A percentile compares a stretch with the other conserved stretches of the same genome.
phyloP scores from a whole-genome alignment of 2,113 vertebrate species.

The Hippocampus guttulatus region DNA sequence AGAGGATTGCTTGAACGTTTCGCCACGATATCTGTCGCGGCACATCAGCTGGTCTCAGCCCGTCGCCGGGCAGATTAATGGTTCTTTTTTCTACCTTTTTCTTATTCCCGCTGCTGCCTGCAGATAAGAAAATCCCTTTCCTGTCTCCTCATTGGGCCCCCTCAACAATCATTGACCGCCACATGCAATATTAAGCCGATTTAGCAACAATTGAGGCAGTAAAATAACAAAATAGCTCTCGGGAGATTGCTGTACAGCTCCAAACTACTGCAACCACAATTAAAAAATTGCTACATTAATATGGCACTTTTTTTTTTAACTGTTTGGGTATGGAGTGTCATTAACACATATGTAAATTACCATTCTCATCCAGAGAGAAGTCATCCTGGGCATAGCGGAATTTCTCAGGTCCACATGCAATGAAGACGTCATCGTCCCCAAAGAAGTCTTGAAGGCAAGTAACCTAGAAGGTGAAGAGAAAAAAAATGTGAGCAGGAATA shows the following conservation, averaged over 20 bases:
- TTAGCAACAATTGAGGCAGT: background rate
- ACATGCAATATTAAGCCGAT: background rate
- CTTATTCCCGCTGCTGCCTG: slow-evolving; percentile 34
- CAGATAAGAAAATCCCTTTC: slow-evolving; percentile 50
- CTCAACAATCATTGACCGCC: slow-evolving; percentile 1
- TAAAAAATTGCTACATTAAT: background rate
- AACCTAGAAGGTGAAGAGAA: slow-evolving; percentile 70
- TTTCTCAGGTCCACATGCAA: slow-evolving; percentile 96
- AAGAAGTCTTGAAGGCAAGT: slow-evolving; percentile 99
- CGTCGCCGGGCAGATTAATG: slow-evolving; percentile 64
- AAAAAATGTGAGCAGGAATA: background rate
- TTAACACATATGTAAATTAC: slow-evolving; percentile 61
- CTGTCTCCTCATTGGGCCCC: slow-evolving; percentile 14
- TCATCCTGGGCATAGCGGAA: slow-evolving; percentile 98
- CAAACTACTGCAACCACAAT: background rate
- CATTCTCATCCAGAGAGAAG: slow-evolving; percentile 95
- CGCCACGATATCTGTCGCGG: slow-evolving; percentile 42
- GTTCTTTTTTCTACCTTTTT: slow-evolving; percentile 29
- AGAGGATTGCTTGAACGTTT: slow-evolving; percentile 37
- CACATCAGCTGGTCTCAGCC: slow-evolving; percentile 64
- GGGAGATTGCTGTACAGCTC: background rate
- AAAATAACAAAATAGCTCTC: background rate
- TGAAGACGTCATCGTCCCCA: slow-evolving; percentile 95
- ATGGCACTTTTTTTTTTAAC: no score
- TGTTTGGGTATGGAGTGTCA: no score